Evolutionary conservation across 2,113 vertebrate genomes (phyloP).

Genomic region (Vidua macroura): DNA sequence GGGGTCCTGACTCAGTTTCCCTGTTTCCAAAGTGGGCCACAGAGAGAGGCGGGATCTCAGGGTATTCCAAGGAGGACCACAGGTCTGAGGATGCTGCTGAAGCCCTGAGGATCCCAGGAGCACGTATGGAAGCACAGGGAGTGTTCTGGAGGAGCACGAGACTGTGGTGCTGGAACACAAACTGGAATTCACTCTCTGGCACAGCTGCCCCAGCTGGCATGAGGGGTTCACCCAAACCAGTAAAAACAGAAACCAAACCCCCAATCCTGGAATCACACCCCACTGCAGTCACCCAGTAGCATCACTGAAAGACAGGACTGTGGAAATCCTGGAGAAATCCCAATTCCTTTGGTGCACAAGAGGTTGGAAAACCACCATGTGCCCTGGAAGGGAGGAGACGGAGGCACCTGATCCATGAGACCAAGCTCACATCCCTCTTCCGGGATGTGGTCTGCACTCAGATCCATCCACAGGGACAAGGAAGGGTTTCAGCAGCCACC

Average conservation of each 20-base stretch:
- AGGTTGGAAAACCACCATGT: not conserved
- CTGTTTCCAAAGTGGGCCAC: not conserved
- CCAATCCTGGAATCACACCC: not conserved
- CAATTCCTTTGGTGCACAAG: fast-evolving
- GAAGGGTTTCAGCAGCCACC: not conserved
- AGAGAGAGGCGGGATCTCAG: not conserved
- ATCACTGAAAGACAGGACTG: not conserved
- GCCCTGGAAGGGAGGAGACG: not conserved
- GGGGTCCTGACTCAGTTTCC: not conserved
- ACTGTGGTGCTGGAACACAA: fast-evolving
- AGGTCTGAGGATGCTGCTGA: not conserved
- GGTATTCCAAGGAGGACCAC: not conserved
- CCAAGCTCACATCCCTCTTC: not conserved
- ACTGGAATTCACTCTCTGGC: not conserved
- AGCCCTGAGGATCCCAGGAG: not conserved
- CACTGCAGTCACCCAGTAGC: not conserved
- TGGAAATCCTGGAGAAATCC: not conserved
- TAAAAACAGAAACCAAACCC: not conserved
- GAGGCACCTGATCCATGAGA: not conserved
- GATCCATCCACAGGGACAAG: not conserved
- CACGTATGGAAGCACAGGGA: not conserved
- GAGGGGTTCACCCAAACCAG: not conserved
- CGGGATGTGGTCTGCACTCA: not conserved
- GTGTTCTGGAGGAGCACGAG: too few species aligned
- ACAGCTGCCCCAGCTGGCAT: not conserved